These are phyloP conservation scores for Orthosia incerta DNA, from an alignment of 2,888 invertebrate species.

Conservation along the genomic window DNA sequence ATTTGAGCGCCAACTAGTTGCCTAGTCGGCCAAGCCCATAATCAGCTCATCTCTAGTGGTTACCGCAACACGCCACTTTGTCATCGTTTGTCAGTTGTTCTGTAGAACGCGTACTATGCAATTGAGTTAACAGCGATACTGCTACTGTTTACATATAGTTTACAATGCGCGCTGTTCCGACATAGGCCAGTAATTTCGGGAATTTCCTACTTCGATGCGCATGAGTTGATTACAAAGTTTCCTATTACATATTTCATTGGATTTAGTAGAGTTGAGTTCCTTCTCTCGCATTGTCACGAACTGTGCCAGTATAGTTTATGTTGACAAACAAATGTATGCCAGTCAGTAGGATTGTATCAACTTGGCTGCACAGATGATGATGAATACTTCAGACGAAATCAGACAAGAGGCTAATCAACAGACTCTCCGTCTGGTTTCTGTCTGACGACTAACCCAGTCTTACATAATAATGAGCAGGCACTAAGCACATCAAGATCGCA, in stretches of 20 bases:
- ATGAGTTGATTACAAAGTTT: conserved; percentile 64
- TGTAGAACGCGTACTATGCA: conserved; percentile 12
- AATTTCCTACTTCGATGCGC: conserved; percentile 73
- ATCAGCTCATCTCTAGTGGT: background rate
- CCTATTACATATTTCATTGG: conserved; percentile 49
- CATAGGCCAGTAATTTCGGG: conserved; percentile 71
- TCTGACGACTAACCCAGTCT: no score
- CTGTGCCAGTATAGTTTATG: background rate
- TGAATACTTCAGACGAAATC: no score
- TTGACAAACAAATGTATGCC: background rate
- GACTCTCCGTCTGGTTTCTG: no score
- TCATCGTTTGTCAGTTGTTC: conserved; percentile 26
- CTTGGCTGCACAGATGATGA: background rate
- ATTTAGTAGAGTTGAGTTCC: conserved; percentile 6
- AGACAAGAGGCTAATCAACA: no score
- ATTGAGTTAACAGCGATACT: conserved; percentile 26
- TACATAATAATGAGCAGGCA: no score
- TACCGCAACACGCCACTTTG: conserved; percentile 30
- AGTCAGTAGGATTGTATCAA: no score
- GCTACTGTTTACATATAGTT: conserved; percentile 26
- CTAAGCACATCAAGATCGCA: no score
- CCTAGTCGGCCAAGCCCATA: background rate
- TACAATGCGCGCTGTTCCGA: conserved; percentile 69
- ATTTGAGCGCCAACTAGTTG: background rate
- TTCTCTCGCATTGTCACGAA: background rate